phyloP scores from a whole-genome alignment of 2,797 vertebrate genomes.

The Semotilus atromaculatus region DNA sequence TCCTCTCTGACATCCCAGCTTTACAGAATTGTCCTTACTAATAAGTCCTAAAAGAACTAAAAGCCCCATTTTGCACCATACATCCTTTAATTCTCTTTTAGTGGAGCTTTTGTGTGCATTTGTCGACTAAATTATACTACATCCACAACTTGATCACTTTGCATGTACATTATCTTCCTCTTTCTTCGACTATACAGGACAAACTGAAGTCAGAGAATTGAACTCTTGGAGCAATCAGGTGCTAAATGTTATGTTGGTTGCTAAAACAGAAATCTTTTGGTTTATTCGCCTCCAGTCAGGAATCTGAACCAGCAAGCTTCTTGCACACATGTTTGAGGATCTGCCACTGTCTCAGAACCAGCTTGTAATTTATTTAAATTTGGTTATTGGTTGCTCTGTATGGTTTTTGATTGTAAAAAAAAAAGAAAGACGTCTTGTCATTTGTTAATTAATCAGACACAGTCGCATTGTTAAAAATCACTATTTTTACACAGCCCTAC shows the following conservation, averaged over 20 bases:
- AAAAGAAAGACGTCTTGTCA: neutral
- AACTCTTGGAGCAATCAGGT: neutral
- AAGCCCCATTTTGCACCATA: neutral
- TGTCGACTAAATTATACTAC: neutral
- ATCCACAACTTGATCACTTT: neutral
- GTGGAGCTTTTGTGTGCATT: neutral
- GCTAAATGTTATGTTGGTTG: conserved; percentile 7
- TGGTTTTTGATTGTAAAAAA: neutral
- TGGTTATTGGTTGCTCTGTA: neutral
- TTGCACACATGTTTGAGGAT: neutral
- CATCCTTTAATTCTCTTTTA: conserved; percentile 18
- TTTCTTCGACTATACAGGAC: neutral
- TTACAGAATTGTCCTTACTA: conserved; percentile 36
- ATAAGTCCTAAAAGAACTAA: neutral
- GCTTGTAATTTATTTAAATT: neutral
- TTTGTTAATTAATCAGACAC: neutral
- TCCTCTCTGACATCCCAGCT: conserved; percentile 43
- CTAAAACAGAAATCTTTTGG: conserved; percentile 16
- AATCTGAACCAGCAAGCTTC: neutral
- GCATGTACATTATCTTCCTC: neutral
- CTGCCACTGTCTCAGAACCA: neutral
- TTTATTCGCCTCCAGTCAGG: neutral
- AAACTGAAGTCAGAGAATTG: neutral
- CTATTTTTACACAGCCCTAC: neutral
- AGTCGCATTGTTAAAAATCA: neutral